These are phyloP conservation scores for Ceriagrion tenellum DNA, from an alignment of 2,888 invertebrate genomes.

Conservation along the genomic window DNA sequence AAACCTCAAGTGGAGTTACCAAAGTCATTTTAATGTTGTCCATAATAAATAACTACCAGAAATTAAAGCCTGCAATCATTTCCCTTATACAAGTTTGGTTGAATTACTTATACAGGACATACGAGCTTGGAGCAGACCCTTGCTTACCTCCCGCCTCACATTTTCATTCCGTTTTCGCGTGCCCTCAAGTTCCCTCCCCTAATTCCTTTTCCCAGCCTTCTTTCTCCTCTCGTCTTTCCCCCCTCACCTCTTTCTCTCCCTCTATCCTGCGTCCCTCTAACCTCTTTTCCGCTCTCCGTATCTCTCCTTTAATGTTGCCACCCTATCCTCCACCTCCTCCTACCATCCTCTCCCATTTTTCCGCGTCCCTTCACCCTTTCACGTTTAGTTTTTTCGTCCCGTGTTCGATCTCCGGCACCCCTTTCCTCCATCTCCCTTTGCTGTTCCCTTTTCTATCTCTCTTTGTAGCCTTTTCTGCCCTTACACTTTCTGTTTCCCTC, in stretches of 20 bases:
- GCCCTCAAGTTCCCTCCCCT: neutral
- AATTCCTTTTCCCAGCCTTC: neutral
- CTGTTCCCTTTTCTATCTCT: neutral
- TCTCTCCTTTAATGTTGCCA: neutral
- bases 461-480: too few relatives aligned
- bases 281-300: neutral
- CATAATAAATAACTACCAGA: too few relatives aligned
- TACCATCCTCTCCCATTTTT: neutral
- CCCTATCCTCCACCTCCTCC: neutral
- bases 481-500: too few relatives aligned
- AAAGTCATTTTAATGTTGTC: too few relatives aligned
- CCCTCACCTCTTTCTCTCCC: neutral
- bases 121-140: too few relatives aligned
- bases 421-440: neutral
- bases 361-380: neutral
- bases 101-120: too few relatives aligned
- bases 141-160: neutral
- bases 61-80: too few relatives aligned
- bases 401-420: neutral
- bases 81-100: too few relatives aligned
- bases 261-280: neutral
- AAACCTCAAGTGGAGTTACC: too few relatives aligned
- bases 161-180: slow-evolving; percentile 17
- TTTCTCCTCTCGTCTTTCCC: too few relatives aligned
- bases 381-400: neutral